Evolutionary conservation across 2,797 vertebrate genomes (phyloP).

Genomic region (Falco cherrug): DNA sequence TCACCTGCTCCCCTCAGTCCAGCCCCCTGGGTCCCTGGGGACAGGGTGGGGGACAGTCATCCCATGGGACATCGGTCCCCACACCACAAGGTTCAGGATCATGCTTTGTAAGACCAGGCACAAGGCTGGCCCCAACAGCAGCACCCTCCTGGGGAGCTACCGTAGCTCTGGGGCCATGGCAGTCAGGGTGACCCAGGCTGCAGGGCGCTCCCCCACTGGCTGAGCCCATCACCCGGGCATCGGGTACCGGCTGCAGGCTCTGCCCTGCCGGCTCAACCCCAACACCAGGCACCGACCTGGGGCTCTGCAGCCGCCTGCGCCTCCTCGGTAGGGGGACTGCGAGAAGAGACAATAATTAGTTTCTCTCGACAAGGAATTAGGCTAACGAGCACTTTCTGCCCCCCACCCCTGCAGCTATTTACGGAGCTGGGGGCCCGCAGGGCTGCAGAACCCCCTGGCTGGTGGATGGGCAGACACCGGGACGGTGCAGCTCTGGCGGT

Average conservation of each 20-base stretch:
- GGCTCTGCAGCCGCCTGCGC: accelerated
- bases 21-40: background rate
- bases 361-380: background rate
- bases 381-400: background rate
- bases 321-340: background rate
- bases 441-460: background rate
- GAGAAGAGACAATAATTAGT: background rate
- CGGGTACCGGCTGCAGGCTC: background rate
- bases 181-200: background rate
- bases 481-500: background rate
- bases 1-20: accelerated
- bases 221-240: accelerated
- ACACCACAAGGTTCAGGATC: accelerated
- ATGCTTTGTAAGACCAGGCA: too few relatives aligned
- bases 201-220: background rate
- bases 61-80: accelerated
- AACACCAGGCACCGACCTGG: background rate
- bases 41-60: background rate
- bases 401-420: background rate
- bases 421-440: background rate
- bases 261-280: background rate
- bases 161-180: accelerated
- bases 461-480: background rate
- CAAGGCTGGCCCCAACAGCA: background rate
- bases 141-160: background rate